phyloP scores from a whole-genome alignment of 23 tunicate species.

The Corella eumyota region DNA sequence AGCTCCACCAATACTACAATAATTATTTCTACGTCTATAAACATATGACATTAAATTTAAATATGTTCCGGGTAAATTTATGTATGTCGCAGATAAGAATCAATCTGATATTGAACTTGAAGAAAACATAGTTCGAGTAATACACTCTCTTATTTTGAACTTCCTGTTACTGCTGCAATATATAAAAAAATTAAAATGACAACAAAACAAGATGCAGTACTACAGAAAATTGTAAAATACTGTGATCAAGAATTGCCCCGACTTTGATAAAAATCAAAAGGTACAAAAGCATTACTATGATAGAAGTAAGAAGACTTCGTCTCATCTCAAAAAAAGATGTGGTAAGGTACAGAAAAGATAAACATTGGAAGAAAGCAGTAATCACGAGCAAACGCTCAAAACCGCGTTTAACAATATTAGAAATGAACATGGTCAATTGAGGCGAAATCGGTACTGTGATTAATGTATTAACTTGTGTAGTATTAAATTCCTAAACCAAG shows the following conservation, averaged over 20 bases:
- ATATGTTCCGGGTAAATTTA: not conserved
- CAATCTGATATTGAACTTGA: not conserved
- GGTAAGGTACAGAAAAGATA: too few species aligned
- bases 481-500: too few species aligned
- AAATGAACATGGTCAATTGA: too few species aligned
- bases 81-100: not conserved
- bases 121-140: not conserved
- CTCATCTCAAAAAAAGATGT: too few species aligned
- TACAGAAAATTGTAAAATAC: not conserved
- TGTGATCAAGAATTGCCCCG: not conserved
- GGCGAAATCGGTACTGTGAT: too few species aligned
- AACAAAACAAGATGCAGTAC: not conserved
- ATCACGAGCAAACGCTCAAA: too few species aligned
- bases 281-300: too few species aligned
- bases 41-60: not conserved
- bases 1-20: not conserved
- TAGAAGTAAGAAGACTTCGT: too few species aligned
- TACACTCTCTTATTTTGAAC: not conserved
- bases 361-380: too few species aligned
- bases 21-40: not conserved
- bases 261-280: too few species aligned
- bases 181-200: not conserved
- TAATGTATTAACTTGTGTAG: too few species aligned
- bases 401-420: too few species aligned
- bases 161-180: not conserved